These are phyloP conservation scores for Eonycteris spelaea DNA, from an alignment of 2,113 vertebrate genomes.

Conservation along the genomic window DNA sequence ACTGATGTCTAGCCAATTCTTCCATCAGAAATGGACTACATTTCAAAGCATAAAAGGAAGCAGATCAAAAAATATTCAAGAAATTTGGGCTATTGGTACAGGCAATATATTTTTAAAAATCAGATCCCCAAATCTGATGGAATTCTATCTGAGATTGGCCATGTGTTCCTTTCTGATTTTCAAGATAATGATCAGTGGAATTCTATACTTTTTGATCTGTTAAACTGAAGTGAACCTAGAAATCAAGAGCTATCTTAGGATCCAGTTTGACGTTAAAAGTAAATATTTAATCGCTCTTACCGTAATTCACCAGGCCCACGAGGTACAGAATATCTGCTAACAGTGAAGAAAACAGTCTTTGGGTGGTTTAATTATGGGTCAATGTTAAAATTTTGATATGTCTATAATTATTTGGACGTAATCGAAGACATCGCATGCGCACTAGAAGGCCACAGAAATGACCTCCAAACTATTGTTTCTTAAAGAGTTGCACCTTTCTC, in stretches of 20 bases:
- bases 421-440: neutral
- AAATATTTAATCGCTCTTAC: neutral
- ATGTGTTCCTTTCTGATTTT: neutral
- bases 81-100: neutral
- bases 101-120: neutral
- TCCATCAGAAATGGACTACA: neutral
- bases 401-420: neutral
- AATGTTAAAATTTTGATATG: neutral
- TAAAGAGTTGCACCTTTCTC: neutral
- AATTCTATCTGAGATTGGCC: neutral
- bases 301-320: neutral
- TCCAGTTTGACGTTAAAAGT: neutral
- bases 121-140: neutral
- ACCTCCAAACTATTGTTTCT: neutral
- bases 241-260: neutral
- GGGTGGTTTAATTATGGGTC: neutral
- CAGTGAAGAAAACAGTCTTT: neutral
- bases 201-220: neutral
- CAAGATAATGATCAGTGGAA: neutral
- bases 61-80: neutral
- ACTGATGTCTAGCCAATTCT: constrained; percentile 3
- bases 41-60: constrained; percentile 14
- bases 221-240: neutral
- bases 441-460: neutral
- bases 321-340: neutral